Percentiles rank a stretch among this genome's conserved stretches.
These are phyloP conservation scores for Reticulitermes speratus DNA, from an alignment of 1,140 invertebrate species.

Conservation along the genomic window DNA sequence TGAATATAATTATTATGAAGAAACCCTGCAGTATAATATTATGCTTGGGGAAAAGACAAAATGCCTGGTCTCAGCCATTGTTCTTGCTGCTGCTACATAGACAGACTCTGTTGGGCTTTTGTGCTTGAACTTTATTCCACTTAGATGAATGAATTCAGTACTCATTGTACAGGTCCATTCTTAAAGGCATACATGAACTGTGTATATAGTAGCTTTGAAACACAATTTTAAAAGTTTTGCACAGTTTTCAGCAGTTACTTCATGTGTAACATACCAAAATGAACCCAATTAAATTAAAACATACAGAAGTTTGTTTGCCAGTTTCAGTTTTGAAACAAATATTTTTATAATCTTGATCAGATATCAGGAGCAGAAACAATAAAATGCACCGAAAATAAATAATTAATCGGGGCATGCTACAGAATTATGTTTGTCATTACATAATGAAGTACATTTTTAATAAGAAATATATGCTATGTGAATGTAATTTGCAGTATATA, in stretches of 20 bases:
- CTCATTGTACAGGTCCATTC: neutral
- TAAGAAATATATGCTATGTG: no score
- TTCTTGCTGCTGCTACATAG: neutral
- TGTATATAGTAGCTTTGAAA: neutral
- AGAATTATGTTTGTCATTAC: neutral
- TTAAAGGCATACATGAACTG: neutral
- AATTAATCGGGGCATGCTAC: neutral
- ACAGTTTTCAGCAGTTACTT: neutral
- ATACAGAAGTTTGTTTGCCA: neutral
- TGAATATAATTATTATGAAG: no score
- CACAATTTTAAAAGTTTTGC: neutral
- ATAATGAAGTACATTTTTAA: no score
- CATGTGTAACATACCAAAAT: neutral
- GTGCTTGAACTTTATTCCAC: neutral
- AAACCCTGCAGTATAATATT: neutral
- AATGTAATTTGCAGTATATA: no score
- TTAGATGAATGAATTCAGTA: neutral
- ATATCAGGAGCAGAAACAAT: neutral
- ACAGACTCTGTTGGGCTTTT: neutral
- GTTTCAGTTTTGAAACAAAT: neutral
- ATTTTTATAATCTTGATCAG: neutral
- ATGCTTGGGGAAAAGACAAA: neutral
- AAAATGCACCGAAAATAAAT: neutral
- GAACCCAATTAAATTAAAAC: neutral
- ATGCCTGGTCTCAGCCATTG: neutral